phyloP scores from a whole-genome alignment of 2,797 vertebrate genomes.

The Microchirus variegatus region DNA sequence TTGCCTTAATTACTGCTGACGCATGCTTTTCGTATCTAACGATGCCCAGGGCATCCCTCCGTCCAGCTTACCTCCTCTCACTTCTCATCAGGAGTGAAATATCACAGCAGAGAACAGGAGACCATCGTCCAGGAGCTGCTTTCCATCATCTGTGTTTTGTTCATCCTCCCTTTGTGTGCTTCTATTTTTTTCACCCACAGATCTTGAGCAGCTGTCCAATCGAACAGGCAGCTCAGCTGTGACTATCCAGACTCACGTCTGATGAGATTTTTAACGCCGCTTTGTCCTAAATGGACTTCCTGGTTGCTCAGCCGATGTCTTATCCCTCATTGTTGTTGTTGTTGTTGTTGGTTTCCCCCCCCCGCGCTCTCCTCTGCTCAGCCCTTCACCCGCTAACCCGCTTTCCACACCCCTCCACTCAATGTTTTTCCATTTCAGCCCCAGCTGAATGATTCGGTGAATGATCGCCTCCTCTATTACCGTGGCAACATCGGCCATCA shows the following conservation, averaged over 20 bases:
- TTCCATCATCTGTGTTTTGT: constrained; percentile 28
- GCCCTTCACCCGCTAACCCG: constrained; percentile 40
- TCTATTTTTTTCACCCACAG: constrained; percentile 4
- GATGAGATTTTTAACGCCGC: constrained; percentile 39
- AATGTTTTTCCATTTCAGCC: constrained; percentile 41
- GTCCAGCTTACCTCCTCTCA: constrained; percentile 40
- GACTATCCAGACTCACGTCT: constrained; percentile 18
- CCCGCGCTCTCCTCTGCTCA: constrained; percentile 33
- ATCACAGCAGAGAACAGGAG: constrained; percentile 10
- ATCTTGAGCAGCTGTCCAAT: constrained; percentile 55
- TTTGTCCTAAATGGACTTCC: constrained; percentile 59
- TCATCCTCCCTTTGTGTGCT: constrained; percentile 42
- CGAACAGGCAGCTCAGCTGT: constrained; percentile 40
- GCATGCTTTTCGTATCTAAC: constrained; percentile 53
- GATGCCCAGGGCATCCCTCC: constrained; percentile 35
- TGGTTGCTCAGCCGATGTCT: constrained; percentile 61
- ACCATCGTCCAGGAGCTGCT: constrained; percentile 2
- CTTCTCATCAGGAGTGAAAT: constrained; percentile 25
- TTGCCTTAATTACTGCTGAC: constrained; percentile 53
- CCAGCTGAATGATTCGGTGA: constrained; percentile 51
- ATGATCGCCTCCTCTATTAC: constrained; percentile 70
- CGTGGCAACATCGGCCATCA: constrained; percentile 60
- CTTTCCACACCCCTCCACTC: constrained; percentile 40
- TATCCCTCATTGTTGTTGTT: constrained; percentile 71
- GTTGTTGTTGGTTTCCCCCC: constrained; percentile 16